phyloP scores from a whole-genome alignment of 2,113 vertebrate species.

The Oxyura jamaicensis region DNA sequence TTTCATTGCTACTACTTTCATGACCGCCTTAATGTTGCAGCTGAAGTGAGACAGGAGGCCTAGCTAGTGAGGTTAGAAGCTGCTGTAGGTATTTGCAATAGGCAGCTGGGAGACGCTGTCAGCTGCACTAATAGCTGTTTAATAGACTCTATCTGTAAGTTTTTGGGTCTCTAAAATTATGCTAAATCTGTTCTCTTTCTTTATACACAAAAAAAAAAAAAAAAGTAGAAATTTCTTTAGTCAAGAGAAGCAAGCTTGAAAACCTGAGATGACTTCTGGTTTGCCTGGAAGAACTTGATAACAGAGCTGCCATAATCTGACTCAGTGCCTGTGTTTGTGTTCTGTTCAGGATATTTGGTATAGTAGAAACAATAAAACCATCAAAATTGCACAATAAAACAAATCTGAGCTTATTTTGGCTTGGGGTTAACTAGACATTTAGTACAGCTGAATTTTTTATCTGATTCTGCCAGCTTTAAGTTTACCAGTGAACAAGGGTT shows the following conservation, averaged over 20 bases:
- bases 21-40: neutral
- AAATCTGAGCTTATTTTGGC: neutral
- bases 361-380: neutral
- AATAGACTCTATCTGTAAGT: neutral
- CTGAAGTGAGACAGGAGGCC: neutral
- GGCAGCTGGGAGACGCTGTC: neutral
- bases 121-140: neutral
- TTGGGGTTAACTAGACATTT: neutral
- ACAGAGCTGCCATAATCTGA: neutral
- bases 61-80: neutral
- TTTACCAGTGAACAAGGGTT: neutral
- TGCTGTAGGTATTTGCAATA: neutral
- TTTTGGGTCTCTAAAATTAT: neutral
- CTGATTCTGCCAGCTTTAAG: neutral
- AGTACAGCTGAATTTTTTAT: neutral
- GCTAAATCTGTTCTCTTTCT: neutral
- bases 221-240: neutral
- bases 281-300: neutral
- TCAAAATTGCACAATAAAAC: neutral
- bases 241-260: neutral
- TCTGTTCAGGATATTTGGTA: neutral
- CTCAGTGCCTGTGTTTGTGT: neutral
- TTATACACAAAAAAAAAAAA: neutral
- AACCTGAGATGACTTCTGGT: neutral
- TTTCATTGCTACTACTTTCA: neutral